Evolutionary conservation across 2,888 invertebrate species (phyloP).

Genomic region (Dromius quadrimaculatus): DNA sequence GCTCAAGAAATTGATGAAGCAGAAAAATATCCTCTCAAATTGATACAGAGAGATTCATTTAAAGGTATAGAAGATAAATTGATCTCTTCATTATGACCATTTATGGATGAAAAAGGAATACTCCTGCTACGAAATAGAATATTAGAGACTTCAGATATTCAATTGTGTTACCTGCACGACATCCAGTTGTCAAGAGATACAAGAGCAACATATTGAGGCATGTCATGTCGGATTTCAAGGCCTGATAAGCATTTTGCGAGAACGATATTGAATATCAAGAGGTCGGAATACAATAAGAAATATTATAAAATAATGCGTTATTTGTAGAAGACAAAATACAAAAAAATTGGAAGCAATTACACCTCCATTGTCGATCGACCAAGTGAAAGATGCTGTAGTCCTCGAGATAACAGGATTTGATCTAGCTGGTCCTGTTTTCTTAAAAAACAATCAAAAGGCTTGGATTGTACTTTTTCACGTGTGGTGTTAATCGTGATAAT

Average conservation of each 20-base stretch:
- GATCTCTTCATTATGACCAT: constrained; percentile 46
- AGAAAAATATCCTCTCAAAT: neutral
- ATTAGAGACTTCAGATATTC: constrained; percentile 55
- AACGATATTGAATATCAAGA: constrained; percentile 56
- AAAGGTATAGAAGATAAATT: constrained; percentile 33
- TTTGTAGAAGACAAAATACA: constrained; percentile 55
- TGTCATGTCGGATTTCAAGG: constrained; percentile 53
- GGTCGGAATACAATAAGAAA: constrained; percentile 53
- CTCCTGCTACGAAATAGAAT: constrained; percentile 53
- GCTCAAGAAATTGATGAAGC: neutral
- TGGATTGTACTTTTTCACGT: constrained; percentile 61
- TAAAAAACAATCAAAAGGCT: constrained; percentile 55
- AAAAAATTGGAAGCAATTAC: constrained; percentile 54
- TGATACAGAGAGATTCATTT: constrained; percentile 38
- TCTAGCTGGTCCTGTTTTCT: constrained; percentile 60
- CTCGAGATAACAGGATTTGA: constrained; percentile 61
- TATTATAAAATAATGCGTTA: constrained; percentile 52
- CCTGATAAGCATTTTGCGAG: constrained; percentile 54
- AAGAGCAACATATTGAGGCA: constrained; percentile 46
- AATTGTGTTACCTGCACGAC: constrained; percentile 56
- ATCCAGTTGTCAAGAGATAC: constrained; percentile 55
- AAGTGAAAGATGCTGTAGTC: constrained; percentile 57
- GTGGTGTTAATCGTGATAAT: constrained; percentile 60
- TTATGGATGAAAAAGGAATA: constrained; percentile 53
- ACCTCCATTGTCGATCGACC: constrained; percentile 58